Evolutionary conservation across 2,797 vertebrate species (phyloP).

Genomic region (Lacerta bilineata): DNA sequence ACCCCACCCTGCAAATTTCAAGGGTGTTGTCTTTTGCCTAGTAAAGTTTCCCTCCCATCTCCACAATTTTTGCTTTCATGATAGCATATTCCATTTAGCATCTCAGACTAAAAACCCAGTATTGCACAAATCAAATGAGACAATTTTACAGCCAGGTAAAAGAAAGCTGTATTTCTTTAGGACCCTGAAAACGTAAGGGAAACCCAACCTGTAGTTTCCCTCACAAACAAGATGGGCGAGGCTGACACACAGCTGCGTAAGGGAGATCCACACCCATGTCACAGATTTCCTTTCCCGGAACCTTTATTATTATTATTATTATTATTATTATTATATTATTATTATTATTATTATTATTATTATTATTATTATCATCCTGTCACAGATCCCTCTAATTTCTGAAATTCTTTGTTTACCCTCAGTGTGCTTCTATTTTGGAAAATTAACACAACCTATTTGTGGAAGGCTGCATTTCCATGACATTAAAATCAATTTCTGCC

Average conservation of each 20-base stretch:
- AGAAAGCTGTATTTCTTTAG: conserved; percentile 53
- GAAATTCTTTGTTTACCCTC: conserved; percentile 39
- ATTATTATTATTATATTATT: background rate
- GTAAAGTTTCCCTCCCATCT: conserved; percentile 1
- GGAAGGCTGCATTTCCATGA: conserved; percentile 35
- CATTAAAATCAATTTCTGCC: conserved; percentile 25
- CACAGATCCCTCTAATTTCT: background rate
- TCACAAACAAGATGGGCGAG: conserved; percentile 78
- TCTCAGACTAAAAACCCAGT: conserved; percentile 15
- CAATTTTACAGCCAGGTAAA: conserved; percentile 18
- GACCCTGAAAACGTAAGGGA: conserved; percentile 51
- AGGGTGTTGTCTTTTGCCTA: conserved; percentile 34
- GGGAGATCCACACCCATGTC: conserved; percentile 48
- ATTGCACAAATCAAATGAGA: background rate
- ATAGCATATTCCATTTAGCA: conserved; percentile 43
- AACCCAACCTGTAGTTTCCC: conserved; percentile 41
- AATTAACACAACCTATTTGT: conserved; percentile 22
- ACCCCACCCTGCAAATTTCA: background rate
- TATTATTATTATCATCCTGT: background rate
- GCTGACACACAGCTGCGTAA: conserved; percentile 68
- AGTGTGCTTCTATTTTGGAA: conserved; percentile 39
- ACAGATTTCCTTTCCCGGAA: conserved; percentile 45
- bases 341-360: background rate
- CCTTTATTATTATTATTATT: background rate
- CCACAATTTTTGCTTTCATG: background rate